Percentiles rank a stretch among this genome's conserved stretches.
Conservation (phyloP, 2,888 invertebrate species). For the Urechis unicinctus region DNA sequence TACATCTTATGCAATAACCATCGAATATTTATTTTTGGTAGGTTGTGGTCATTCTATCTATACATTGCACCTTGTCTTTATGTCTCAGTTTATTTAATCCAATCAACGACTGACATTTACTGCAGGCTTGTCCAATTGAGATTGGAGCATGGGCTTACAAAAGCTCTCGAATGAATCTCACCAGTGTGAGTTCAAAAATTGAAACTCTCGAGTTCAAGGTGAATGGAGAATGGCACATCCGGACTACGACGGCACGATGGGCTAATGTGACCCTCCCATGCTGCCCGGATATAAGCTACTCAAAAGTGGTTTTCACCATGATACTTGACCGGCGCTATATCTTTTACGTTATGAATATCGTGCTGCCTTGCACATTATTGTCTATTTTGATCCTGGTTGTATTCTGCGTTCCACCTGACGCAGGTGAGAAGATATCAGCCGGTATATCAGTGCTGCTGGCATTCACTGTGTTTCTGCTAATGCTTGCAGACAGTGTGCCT, state of each 20-base stretch:
- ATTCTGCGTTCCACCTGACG: slow-evolving; percentile 33
- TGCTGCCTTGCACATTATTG: slow-evolving; percentile 19
- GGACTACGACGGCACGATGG: slow-evolving; percentile 15
- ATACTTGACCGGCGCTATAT: slow-evolving; percentile 13
- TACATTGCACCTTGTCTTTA: no score
- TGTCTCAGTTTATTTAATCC: no score
- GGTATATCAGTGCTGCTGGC: slow-evolving; percentile 22
- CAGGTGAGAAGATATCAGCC: slow-evolving; percentile 21
- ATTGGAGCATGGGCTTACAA: slow-evolving; percentile 23
- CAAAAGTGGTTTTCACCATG: slow-evolving; percentile 19
- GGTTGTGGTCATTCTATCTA: no score
- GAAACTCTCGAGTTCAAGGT: slow-evolving; percentile 17
- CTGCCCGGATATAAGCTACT: slow-evolving; percentile 18
- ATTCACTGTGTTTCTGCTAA: slow-evolving; percentile 22
- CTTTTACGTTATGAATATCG: slow-evolving; percentile 22
- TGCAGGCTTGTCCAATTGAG: slow-evolving; percentile 18
- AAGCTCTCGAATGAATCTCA: slow-evolving; percentile 21
- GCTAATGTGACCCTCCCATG: slow-evolving; percentile 16
- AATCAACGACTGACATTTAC: no score
- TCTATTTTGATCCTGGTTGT: slow-evolving; percentile 20
- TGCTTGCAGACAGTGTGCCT: slow-evolving; percentile 21
- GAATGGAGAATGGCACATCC: slow-evolving; percentile 21
- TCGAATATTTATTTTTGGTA: no score
- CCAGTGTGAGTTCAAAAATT: slow-evolving; percentile 7
- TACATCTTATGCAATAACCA: no score